Percentiles rank a stretch among this genome's conserved stretches.
Conservation (phyloP, 2,888 invertebrate species). For the Ptilodon capucinus region DNA sequence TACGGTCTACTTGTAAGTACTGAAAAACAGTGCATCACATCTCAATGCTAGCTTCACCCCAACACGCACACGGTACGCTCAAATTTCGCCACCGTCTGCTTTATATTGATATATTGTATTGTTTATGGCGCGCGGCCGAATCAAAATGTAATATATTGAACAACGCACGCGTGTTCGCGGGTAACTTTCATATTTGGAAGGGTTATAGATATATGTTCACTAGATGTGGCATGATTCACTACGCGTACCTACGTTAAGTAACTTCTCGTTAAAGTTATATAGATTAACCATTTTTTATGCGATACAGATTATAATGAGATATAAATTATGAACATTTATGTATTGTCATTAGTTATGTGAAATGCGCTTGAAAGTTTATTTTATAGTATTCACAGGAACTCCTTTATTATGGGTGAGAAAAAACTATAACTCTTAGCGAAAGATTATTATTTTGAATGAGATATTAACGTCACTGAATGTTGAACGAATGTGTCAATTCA, state of each 20-base stretch:
- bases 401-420: no score
- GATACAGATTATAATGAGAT: not conserved
- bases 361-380: no score
- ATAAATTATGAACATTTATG: not conserved
- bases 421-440: no score
- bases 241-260: not conserved
- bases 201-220: slow-evolving; percentile 57
- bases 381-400: no score
- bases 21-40: not conserved
- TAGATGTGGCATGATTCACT: slow-evolving; percentile 47
- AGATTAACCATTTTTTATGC: not conserved
- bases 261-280: no score
- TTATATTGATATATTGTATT: slow-evolving; percentile 83
- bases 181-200: slow-evolving; percentile 80
- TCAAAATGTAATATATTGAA: slow-evolving; percentile 82
- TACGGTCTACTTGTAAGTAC: no score
- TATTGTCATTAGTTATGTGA: not conserved
- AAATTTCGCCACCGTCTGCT: slow-evolving; percentile 83
- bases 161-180: slow-evolving; percentile 73
- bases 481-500: no score
- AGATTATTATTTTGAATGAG: no score
- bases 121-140: slow-evolving; percentile 82
- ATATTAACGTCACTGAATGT: no score
- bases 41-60: not conserved
- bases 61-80: slow-evolving; percentile 74